phyloP scores from a whole-genome alignment of 2,888 invertebrate genomes.

The Lordiphosa fenestrarum region DNA sequence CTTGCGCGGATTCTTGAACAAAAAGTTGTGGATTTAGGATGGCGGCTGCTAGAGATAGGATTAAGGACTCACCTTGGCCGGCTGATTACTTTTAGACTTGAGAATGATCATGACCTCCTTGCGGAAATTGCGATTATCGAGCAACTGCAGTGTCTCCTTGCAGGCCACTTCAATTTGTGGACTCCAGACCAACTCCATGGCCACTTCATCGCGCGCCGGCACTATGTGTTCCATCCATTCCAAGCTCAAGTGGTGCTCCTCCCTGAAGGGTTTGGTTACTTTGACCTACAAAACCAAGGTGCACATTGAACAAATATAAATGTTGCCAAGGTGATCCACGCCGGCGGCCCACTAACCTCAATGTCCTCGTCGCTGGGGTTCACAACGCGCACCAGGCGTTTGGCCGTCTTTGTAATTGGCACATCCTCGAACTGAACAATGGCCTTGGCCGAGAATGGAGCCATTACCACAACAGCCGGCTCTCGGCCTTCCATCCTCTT shows the following conservation, averaged over 20 bases:
- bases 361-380: conserved; percentile 82
- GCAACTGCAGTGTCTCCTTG: conserved; percentile 84
- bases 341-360: conserved; percentile 75
- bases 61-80: conserved; percentile 58
- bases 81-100: conserved; percentile 81
- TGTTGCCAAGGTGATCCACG: conserved; percentile 6
- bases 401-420: conserved; percentile 82
- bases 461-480: conserved; percentile 81
- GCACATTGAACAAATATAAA: conserved; percentile 56
- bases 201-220: conserved; percentile 82
- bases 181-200: conserved; percentile 84
- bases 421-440: conserved; percentile 87
- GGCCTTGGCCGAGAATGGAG: conserved; percentile 85
- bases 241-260: conserved; percentile 83
- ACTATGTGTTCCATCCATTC: conserved; percentile 83
- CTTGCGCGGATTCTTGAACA: conserved; percentile 67
- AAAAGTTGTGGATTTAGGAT: background rate
- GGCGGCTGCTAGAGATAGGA: background rate
- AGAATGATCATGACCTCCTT: conserved; percentile 85
- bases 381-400: conserved; percentile 82
- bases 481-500: conserved; percentile 79
- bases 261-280: conserved; percentile 81
- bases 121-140: conserved; percentile 84
- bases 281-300: conserved; percentile 78
- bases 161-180: conserved; percentile 83